These are phyloP conservation scores for Regulus satrapa DNA, from an alignment of 2,113 vertebrate species.

Conservation along the genomic window DNA sequence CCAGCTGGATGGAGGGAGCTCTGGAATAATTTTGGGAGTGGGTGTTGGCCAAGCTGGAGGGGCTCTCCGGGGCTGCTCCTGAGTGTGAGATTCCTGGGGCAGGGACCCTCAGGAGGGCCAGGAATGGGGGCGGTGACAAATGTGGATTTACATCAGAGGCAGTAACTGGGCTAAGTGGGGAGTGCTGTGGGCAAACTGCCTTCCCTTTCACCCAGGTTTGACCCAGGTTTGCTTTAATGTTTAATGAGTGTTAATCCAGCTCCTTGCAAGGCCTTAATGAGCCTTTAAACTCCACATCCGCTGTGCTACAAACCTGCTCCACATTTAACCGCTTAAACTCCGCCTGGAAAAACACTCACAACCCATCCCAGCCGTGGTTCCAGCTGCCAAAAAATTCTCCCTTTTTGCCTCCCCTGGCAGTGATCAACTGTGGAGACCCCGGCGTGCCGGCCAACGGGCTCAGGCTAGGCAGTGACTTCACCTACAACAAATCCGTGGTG, in stretches of 20 bases:
- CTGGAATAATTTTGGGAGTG: background rate
- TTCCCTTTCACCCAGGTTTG: background rate
- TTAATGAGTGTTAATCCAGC: background rate
- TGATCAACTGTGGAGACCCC: constrained; percentile 94
- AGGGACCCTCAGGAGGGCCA: no score
- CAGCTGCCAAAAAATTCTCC: background rate
- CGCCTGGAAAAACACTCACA: background rate
- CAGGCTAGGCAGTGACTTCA: constrained; percentile 86
- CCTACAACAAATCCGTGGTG: constrained; percentile 80
- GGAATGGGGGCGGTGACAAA: background rate
- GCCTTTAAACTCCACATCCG: background rate
- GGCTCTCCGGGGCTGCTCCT: background rate
- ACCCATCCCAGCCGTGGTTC: rapidly evolving
- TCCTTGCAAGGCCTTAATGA: background rate
- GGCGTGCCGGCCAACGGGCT: constrained; percentile 92
- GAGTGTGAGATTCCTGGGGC: background rate
- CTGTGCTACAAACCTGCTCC: background rate
- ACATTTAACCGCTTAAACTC: background rate
- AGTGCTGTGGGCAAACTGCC: background rate
- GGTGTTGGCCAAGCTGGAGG: background rate
- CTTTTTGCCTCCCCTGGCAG: constrained; percentile 51
- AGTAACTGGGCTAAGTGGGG: background rate
- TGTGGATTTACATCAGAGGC: background rate
- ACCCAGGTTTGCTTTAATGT: background rate
- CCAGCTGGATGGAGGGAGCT: background rate